A percentile compares a stretch with the other conserved stretches of the same genome.
Evolutionary conservation across 2,797 vertebrate genomes (phyloP).

Genomic region (Delichon dasypus): DNA sequence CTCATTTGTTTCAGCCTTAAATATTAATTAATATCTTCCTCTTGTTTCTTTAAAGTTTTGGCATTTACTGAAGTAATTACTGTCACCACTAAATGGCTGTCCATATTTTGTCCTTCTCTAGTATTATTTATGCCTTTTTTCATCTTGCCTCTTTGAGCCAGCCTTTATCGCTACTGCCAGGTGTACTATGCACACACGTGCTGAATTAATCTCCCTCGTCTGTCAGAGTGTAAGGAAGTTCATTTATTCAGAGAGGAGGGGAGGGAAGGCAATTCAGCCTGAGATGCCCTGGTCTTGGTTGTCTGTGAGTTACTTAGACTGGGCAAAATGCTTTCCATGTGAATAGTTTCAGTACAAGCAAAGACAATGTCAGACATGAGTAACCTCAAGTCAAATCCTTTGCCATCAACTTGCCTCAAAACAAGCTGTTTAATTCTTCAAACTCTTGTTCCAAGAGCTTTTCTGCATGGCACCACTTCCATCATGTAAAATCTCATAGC

Average conservation of each 20-base stretch:
- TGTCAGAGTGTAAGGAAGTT: constrained; percentile 42
- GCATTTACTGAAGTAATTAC: constrained; percentile 71
- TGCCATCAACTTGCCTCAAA: constrained; percentile 8
- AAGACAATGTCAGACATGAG: neutral
- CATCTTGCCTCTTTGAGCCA: constrained; percentile 44
- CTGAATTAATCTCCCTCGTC: constrained; percentile 61
- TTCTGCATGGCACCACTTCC: neutral
- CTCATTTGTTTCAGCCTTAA: constrained; percentile 30
- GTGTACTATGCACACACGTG: constrained; percentile 38
- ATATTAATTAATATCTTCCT: constrained; percentile 54
- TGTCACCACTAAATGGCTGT: constrained; percentile 53
- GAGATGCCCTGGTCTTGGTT: neutral
- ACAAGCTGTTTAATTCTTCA: neutral
- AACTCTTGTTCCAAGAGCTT: neutral
- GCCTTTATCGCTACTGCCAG: constrained; percentile 58
- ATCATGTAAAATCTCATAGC: neutral
- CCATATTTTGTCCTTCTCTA: constrained; percentile 49
- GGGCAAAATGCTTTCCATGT: neutral
- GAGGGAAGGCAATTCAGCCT: neutral
- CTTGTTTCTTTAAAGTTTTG: constrained; percentile 67
- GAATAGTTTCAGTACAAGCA: neutral
- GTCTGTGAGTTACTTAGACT: neutral
- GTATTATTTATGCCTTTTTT: constrained; percentile 67
- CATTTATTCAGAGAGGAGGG: constrained; percentile 39
- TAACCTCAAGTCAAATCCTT: neutral